Conservation (phyloP, 2,888 invertebrate species). For the Cheilosia scutellata region DNA sequence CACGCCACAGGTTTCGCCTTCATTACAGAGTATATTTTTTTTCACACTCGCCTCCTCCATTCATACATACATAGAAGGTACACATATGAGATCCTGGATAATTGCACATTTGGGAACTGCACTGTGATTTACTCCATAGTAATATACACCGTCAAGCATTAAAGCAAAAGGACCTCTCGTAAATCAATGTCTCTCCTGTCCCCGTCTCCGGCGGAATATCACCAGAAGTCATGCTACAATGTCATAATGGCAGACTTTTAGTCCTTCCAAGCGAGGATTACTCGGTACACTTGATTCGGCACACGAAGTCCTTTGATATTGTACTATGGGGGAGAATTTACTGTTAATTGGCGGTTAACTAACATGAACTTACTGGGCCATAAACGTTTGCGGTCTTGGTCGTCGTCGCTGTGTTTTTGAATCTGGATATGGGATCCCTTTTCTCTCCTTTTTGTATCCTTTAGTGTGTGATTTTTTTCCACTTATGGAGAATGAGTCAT, state of each 20-base stretch:
- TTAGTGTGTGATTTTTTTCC: slow-evolving; percentile 24
- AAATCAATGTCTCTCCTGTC: slow-evolving; percentile 52
- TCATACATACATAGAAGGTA: neutral
- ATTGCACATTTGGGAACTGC: slow-evolving; percentile 71
- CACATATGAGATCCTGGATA: slow-evolving; percentile 28
- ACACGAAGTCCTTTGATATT: slow-evolving; percentile 51
- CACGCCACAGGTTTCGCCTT: slow-evolving; percentile 56
- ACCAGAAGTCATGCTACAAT: slow-evolving; percentile 66
- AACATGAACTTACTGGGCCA: slow-evolving; percentile 71
- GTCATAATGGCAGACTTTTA: slow-evolving; percentile 65
- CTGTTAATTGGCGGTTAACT: slow-evolving; percentile 75
- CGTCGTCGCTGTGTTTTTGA: slow-evolving; percentile 17
- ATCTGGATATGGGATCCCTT: slow-evolving; percentile 41
- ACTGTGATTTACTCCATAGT: slow-evolving; percentile 62
- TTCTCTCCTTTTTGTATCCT: neutral
- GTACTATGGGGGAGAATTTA: slow-evolving; percentile 63
- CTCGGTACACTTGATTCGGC: slow-evolving; percentile 56
- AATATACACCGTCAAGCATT: slow-evolving; percentile 57
- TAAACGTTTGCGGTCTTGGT: slow-evolving; percentile 54
- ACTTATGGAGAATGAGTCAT: slow-evolving; percentile 45
- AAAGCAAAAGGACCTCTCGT: slow-evolving; percentile 61
- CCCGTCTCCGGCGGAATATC: slow-evolving; percentile 20
- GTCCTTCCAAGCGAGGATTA: slow-evolving; percentile 57
- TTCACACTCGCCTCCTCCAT: neutral
- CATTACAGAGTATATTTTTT: slow-evolving; percentile 23